Evolutionary conservation across 2,113 vertebrate genomes (phyloP), one percentile per base, ranked within the genome.

Genomic region (human): DNA sequence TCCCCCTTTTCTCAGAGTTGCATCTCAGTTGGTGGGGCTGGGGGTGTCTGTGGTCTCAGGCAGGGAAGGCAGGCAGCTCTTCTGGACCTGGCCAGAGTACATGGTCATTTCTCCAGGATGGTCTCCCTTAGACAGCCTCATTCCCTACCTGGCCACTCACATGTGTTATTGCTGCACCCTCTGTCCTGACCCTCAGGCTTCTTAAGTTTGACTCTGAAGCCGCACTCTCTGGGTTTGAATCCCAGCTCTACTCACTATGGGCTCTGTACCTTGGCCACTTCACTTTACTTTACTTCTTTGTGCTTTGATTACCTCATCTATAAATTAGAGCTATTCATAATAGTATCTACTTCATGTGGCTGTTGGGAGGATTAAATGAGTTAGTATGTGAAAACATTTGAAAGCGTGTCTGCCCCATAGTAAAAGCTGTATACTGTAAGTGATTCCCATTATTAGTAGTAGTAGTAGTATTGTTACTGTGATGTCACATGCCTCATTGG

Each of bases 281-380:
- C 13, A 66, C 79, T 66, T 55, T 22, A 7, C 45, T 66, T 55
- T 22, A 7, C 45, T 23, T 82, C 22, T 43, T 40, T 68, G 50
- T 48, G 32, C 50, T 45, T 97, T 30, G 0, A 18, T 96, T 81
- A 93, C 76, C 70, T 93, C 92, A n/a, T 89, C 55, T 93, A 25
- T 94, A 83, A 83, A 23, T 72, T 48, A 75, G 38, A 89, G n/a
- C 43, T 91, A 0, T 43, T 50, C 30, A 83, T 68, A 68, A 27
- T n/a, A 59, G 16, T 27, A 8, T n/a, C 12, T 11, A 50, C 64
- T 83, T 81, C 23, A 17, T 81, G 50, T 48, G 14, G n/a, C 35
- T 88, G 30, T 68, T 18, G 22, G 48, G 20, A 90, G 22, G 27
- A 64, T 40, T 88, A 75, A 81, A 61, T 43, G 40, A 61, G 48